Base-by-base conservation (phyloP, 2,797 vertebrate species). In the Sardinella longiceps region DNA sequence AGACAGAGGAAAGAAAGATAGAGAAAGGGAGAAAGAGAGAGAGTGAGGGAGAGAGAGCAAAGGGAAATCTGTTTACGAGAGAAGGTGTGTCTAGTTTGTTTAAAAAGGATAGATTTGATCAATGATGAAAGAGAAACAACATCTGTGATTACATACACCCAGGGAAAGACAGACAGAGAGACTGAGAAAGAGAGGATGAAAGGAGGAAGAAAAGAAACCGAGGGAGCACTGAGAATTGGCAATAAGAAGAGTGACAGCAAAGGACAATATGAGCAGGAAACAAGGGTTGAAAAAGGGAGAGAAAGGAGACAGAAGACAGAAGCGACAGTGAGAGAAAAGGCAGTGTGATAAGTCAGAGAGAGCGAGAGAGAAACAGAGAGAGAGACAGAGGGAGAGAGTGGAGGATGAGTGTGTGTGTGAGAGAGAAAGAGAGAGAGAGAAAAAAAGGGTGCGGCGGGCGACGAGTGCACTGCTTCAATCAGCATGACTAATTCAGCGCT, bases 381-480 rank as follows among this genome's bases (percentile, higher is more conserved):
- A 82, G 3, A 14, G 81, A 82, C 2, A 63, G 81, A 82, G 20
- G 15, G 53, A 60, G 25, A 3, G 80, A 46, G 1, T 46, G 45
- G n/a, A n/a, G n/a, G n/a, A n/a, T n/a, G n/a, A n/a, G n/a, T n/a
- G n/a, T n/a, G n/a, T n/a, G n/a, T n/a, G n/a, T n/a, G 53, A 2
- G 80, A 51, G 25, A 39, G 28, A 85, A 20, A 53, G 15, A 50
- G 25, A 48, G 53, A 66, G 53, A 66, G 77, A 81, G 56, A 85
- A 80, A 15, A 30, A 50, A 28, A 81, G 84, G 25, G 84, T 23
- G 53, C 28, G n/a, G n/a, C 2, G 9, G 51, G 18, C 20, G 51
- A 37, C 15, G 77, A 46, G 45, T 85, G 33, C 45, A 77, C 70
- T 77, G 70, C 70, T 77, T 77, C 70, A 77, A 77, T 77, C 70